phyloP scores from a whole-genome alignment of 2,113 vertebrate genomes.

The Oncorhynchus mykiss region DNA sequence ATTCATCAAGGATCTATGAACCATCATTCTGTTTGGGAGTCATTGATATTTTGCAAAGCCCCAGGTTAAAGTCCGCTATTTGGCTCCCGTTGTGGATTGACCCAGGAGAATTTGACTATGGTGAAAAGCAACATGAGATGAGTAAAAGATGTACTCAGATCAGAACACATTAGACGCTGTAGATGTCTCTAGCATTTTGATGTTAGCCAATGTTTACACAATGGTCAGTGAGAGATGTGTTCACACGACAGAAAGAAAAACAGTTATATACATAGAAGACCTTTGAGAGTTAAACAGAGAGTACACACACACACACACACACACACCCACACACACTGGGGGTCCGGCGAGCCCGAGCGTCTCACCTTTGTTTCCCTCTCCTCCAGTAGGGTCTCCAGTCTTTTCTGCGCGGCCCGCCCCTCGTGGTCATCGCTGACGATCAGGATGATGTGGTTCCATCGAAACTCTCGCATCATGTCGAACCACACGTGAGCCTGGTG shows the following conservation, averaged over 20 bases:
- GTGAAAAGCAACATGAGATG: conserved; percentile 97
- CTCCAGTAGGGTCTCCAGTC: conserved; percentile 95
- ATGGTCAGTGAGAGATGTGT: conserved; percentile 92
- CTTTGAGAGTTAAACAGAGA: conserved; percentile 67
- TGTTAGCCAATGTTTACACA: conserved; percentile 91
- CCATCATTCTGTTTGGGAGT: conserved; percentile 29
- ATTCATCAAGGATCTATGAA: too few species aligned
- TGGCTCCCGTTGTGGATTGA: conserved; percentile 85
- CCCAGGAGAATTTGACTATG: conserved; percentile 95
- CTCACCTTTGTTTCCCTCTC: conserved; percentile 98
- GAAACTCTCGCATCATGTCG: conserved; percentile 97
- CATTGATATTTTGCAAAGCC: conserved; percentile 88
- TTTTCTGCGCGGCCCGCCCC: conserved; percentile 95
- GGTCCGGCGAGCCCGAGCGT: conserved; percentile 23
- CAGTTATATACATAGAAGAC: conserved; percentile 85
- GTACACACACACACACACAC: conserved; percentile 35
- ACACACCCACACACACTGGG: conserved; percentile 24
- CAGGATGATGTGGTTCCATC: conserved; percentile 97
- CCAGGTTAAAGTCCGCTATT: conserved; percentile 91
- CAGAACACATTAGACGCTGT: conserved; percentile 91
- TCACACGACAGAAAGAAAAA: conserved; percentile 85
- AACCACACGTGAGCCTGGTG: conserved; percentile 99
- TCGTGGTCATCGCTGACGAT: conserved; percentile 98
- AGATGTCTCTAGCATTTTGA: conserved; percentile 82
- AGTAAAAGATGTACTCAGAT: conserved; percentile 88